A percentile compares a stretch with the other conserved stretches of the same genome.
Evolutionary conservation across 2,888 invertebrate genomes (phyloP).

Genomic region (Mesorhabditis spiculigera): DNA sequence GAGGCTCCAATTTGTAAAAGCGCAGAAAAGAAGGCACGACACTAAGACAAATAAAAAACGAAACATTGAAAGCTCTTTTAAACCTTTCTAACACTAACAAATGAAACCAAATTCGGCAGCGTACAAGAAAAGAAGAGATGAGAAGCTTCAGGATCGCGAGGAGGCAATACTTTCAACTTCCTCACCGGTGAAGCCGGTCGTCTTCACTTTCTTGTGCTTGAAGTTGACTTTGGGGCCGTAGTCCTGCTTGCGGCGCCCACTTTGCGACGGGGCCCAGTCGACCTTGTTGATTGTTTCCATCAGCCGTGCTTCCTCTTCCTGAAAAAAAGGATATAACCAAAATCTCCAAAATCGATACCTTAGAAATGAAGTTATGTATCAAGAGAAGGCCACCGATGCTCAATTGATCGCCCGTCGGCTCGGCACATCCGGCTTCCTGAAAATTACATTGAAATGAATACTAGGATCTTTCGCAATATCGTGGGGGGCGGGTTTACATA

Average conservation of each 20-base stretch:
- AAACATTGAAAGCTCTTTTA: no score
- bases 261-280: constrained; percentile 87
- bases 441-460: no score
- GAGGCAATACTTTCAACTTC: neutral
- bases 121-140: constrained; percentile 7
- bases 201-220: no score
- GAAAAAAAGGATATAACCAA: neutral
- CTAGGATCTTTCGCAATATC: no score
- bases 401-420: constrained; percentile 16
- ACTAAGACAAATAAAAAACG: no score
- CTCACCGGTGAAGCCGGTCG: constrained; percentile 36
- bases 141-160: neutral
- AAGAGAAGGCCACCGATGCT: constrained; percentile 58
- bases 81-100: no score
- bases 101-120: no score
- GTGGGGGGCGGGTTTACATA: no score
- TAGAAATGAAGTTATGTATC: constrained; percentile 71
- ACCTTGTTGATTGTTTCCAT: constrained; percentile 73
- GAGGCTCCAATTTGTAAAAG: no score
- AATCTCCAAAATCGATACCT: constrained; percentile 23
- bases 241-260: constrained; percentile 88
- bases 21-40: no score
- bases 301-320: constrained; percentile 70
- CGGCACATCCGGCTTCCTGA: constrained; percentile 13
- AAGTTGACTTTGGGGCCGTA: no score